These are phyloP conservation scores for Bambusicola thoracicus DNA, from an alignment of 2,113 vertebrate genomes.

Conservation along the genomic window DNA sequence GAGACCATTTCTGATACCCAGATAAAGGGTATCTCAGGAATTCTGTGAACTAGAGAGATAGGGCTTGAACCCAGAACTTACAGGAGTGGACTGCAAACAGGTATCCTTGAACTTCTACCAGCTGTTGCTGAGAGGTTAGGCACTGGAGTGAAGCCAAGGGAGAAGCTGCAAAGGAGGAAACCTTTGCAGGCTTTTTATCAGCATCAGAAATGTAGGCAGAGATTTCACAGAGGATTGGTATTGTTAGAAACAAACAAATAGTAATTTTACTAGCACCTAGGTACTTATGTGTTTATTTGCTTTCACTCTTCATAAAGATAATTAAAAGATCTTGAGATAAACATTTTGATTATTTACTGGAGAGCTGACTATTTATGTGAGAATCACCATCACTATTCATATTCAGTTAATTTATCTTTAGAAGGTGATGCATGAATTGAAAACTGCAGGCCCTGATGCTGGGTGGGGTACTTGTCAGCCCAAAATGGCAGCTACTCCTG, in stretches of 20 bases:
- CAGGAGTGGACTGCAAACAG: background rate
- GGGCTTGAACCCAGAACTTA: background rate
- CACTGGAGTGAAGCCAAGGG: background rate
- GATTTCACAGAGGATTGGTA: background rate
- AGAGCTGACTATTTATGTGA: background rate
- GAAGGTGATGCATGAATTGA: background rate
- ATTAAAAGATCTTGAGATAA: slow-evolving; percentile 31
- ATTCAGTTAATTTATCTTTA: slow-evolving; percentile 1
- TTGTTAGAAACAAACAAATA: background rate
- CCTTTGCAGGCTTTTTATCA: background rate
- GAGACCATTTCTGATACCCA: background rate
- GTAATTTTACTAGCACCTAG: background rate
- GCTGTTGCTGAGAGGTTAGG: background rate
- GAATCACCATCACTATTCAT: background rate
- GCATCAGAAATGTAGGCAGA: background rate
- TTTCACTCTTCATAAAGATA: slow-evolving; percentile 22
- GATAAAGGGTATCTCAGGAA: background rate
- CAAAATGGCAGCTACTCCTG: background rate
- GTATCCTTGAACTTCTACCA: background rate
- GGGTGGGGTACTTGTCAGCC: background rate
- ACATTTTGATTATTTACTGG: background rate
- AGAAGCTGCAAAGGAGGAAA: background rate
- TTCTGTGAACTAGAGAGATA: background rate
- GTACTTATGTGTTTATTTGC: background rate
- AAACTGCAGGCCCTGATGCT: background rate